Percentiles rank a stretch among this genome's conserved stretches.
phyloP scores from a whole-genome alignment of 2,797 vertebrate genomes.

The Chanos chanos region DNA sequence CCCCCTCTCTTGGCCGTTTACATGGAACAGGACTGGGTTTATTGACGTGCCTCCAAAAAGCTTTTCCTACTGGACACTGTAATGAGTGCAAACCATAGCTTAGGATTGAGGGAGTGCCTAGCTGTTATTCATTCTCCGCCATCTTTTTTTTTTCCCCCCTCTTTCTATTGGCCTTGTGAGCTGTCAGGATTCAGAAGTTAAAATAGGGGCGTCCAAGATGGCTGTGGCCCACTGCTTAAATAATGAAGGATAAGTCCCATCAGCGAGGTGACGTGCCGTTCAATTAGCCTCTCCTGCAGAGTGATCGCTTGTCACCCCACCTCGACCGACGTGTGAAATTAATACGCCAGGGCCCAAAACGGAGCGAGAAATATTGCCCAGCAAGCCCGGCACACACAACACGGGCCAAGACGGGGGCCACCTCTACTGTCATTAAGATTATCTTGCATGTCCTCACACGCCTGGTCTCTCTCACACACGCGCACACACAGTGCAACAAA shows the following conservation, averaged over 20 bases:
- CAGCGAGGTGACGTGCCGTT: conserved; percentile 84
- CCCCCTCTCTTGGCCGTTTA: too few relatives aligned
- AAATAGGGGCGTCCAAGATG: conserved; percentile 59
- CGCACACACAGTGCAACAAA: background rate
- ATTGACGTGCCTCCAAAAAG: conserved; percentile 41
- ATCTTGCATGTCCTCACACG: background rate
- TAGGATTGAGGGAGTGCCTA: conserved; percentile 37
- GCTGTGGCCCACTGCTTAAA: conserved; percentile 67
- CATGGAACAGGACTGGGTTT: too few relatives aligned
- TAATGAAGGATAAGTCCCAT: conserved; percentile 90
- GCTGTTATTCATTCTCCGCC: conserved; percentile 53
- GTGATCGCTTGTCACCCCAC: conserved; percentile 88
- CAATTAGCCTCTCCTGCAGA: conserved; percentile 89
- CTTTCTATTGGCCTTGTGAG: conserved; percentile 64
- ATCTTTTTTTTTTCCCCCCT: conserved; percentile 58
- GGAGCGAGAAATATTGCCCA: conserved; percentile 79
- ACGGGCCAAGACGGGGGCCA: too few relatives aligned
- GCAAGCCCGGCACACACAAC: conserved; percentile 71
- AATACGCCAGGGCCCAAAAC: conserved; percentile 83
- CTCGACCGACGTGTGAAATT: conserved; percentile 84
- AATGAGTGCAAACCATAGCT: conserved; percentile 23
- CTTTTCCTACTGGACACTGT: conserved; percentile 45
- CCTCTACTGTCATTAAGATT: too few relatives aligned
- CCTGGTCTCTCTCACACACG: background rate
- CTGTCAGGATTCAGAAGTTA: conserved; percentile 63